Base-by-base conservation (phyloP, 1,140 invertebrate species). In the Cyphomyrmex costatus region DNA sequence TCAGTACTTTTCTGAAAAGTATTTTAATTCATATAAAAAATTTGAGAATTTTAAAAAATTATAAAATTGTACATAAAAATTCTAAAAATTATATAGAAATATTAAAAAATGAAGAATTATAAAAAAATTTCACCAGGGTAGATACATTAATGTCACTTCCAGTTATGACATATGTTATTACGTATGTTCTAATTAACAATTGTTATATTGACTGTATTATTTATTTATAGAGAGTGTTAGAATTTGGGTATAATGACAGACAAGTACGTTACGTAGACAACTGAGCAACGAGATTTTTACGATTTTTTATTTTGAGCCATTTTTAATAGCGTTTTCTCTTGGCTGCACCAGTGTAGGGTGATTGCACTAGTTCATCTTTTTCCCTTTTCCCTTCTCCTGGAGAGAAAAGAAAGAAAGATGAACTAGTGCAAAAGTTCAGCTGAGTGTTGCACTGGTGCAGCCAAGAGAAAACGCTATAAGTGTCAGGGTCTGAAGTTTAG, bases 171-270 rank as follows among this genome's bases (percentile, higher is more conserved):
- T 76, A 60, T 16, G 14, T 73, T 46, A 76, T 60, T 36, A 36
- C 16, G 16, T 63, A 27, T 30, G 19, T 78, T 6, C 14, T 65
- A 77, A 61, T 63, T 46, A 63, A 21, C 21, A 12, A 65, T 49
- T 46, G 19, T 65, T 36, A 63, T 77, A 36, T 16, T 27, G 24
- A 51, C 51, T 71, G 24, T 76, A 36, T 56, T 16, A 74, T 76
- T 76, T 76, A 60, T 21, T 74, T 60, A 24, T 60, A 33, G 8
- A 60, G 14, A 36, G 8, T 24, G n/a, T 60, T 76, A 60, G 14
- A 42, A 60, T 60, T 60, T 60, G 10, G 27, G 12, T 73, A 53
- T 73, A 53, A 71, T 1, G 12, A 68, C 65, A 70, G 21, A 70
- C 30, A 56, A 21, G 53, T 56, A 56, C 2, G 53, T 8, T 56